Evolutionary conservation across 2,797 vertebrate genomes (phyloP).

Genomic region (Delichon dasypus): DNA sequence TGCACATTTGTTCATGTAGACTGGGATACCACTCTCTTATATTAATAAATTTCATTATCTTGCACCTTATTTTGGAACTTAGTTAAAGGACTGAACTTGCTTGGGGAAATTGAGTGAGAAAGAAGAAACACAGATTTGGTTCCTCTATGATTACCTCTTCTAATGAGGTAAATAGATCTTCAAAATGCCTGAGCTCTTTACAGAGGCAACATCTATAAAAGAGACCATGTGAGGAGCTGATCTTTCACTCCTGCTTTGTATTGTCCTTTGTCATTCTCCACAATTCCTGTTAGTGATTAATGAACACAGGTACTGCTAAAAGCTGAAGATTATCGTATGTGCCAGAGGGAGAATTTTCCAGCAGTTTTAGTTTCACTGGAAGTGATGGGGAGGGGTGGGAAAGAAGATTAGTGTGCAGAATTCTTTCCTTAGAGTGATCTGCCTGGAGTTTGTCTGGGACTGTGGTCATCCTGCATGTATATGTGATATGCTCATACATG

Average conservation of each 20-base stretch:
- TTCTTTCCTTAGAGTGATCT: neutral
- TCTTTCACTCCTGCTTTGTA: neutral
- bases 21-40: neutral
- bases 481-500: rapidly evolving
- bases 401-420: neutral
- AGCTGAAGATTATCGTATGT: neutral
- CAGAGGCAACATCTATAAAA: neutral
- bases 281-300: neutral
- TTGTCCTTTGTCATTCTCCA: neutral
- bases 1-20: neutral
- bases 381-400: neutral
- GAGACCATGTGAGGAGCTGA: neutral
- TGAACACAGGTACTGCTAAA: neutral
- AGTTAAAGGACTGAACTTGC: neutral
- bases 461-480: neutral
- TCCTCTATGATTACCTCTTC: neutral
- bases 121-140: neutral
- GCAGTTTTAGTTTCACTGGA: neutral
- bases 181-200: neutral
- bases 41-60: neutral
- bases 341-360: neutral
- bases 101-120: neutral
- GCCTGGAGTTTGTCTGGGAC: neutral
- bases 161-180: neutral
- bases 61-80: neutral